phyloP scores from a whole-genome alignment of 2,113 vertebrate species.

The Lota lota region DNA sequence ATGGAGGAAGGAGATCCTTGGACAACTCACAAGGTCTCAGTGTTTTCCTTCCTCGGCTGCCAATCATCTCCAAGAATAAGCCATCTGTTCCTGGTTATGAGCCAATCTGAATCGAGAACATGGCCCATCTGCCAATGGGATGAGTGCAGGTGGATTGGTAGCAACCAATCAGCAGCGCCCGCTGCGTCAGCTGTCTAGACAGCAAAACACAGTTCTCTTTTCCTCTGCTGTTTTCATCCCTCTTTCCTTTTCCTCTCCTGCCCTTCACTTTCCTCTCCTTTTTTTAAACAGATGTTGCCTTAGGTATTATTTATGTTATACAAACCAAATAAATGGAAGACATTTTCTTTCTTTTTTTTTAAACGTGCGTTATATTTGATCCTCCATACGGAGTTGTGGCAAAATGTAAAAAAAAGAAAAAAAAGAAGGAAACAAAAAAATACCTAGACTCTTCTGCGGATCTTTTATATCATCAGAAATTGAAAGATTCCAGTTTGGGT shows the following conservation, averaged over 20 bases:
- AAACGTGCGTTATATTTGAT: constrained; percentile 17
- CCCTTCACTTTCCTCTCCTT: constrained; percentile 11
- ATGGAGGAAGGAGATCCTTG: constrained; percentile 3
- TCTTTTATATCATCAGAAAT: constrained; percentile 6
- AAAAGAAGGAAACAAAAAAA: neutral
- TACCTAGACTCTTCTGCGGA: constrained; percentile 25
- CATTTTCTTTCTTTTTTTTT: constrained; percentile 36
- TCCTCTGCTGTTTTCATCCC: constrained; percentile 36
- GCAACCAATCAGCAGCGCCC: constrained; percentile 44
- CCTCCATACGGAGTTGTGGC: constrained; percentile 31
- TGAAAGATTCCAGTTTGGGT: constrained; percentile 23
- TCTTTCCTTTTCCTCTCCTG: constrained; percentile 11
- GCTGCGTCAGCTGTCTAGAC: constrained; percentile 40
- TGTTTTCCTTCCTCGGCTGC: constrained; percentile 24
- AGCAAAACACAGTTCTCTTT: constrained; percentile 9
- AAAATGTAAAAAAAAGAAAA: neutral
- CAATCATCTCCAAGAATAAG: constrained; percentile 50
- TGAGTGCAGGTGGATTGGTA: constrained; percentile 13
- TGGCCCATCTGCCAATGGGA: constrained; percentile 22
- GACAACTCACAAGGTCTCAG: constrained; percentile 15
- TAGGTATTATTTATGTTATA: constrained; percentile 76
- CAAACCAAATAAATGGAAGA: constrained; percentile 75
- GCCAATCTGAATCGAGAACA: constrained; percentile 40
- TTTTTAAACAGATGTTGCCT: constrained; percentile 74
- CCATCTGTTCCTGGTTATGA: constrained; percentile 45